phyloP scores from a whole-genome alignment of 2,797 vertebrate genomes.

The Carcharodon carcharias region DNA sequence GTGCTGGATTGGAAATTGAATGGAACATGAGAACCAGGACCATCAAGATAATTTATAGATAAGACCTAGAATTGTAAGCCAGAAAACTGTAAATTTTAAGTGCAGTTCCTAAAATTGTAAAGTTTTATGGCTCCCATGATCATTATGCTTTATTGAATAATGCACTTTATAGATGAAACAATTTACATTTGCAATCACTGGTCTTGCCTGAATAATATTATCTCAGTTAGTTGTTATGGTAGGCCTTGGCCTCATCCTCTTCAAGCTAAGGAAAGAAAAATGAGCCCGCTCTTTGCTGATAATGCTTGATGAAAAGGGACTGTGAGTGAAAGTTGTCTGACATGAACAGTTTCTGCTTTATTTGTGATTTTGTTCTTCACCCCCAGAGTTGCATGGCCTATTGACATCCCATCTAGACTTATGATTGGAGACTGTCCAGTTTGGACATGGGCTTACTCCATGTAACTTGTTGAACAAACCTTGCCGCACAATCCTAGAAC shows the following conservation, averaged over 20 bases:
- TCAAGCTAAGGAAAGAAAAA: background rate
- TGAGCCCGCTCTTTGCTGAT: too few species aligned
- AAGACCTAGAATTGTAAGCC: background rate
- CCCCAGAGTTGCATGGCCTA: too few species aligned
- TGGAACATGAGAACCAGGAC: background rate
- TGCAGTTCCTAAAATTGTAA: background rate
- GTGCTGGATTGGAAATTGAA: background rate
- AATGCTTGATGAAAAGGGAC: too few species aligned
- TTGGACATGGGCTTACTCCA: background rate
- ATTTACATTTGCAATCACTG: background rate
- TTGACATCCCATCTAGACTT: too few species aligned
- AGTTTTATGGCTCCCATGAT: background rate
- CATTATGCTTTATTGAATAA: background rate
- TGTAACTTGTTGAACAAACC: background rate
- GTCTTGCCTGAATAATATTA: background rate
- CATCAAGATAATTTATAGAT: background rate
- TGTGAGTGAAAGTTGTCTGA: too few species aligned
- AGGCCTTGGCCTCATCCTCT: constrained; percentile 34
- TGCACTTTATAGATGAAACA: constrained; percentile 27
- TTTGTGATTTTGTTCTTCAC: too few species aligned
- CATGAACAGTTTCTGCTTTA: too few species aligned
- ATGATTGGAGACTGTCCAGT: too few species aligned
- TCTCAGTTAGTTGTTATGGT: background rate
- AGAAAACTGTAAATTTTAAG: background rate
- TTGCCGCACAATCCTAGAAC: background rate